Evolutionary conservation across 2,888 invertebrate species (phyloP).

Genomic region (Cheilosia grossa): DNA sequence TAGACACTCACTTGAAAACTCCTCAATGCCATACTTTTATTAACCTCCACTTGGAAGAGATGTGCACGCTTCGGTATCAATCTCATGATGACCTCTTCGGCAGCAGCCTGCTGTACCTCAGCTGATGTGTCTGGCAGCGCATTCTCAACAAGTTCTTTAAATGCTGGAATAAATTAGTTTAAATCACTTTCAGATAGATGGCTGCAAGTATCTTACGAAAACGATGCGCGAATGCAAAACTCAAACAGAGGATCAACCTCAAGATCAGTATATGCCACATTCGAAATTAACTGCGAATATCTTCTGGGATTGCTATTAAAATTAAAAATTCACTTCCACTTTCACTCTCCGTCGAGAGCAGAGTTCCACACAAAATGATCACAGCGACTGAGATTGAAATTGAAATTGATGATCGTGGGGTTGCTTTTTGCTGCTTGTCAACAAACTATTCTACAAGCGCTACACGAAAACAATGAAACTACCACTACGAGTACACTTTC

Average conservation of each 20-base stretch:
- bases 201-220: constrained; percentile 35
- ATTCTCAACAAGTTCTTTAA: constrained; percentile 48
- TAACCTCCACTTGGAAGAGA: constrained; percentile 54
- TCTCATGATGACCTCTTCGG: constrained; percentile 58
- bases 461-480: neutral
- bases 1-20: constrained; percentile 58
- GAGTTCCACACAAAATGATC: neutral
- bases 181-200: neutral
- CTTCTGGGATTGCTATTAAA: neutral
- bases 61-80: constrained; percentile 59
- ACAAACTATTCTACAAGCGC: neutral
- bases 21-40: constrained; percentile 50
- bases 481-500: neutral
- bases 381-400: constrained; percentile 47
- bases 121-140: constrained; percentile 55
- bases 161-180: constrained; percentile 23
- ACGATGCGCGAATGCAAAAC: constrained; percentile 8
- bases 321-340: constrained; percentile 37
- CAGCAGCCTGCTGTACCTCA: constrained; percentile 57
- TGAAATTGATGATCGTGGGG: constrained; percentile 1
- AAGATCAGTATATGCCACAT: constrained; percentile 36
- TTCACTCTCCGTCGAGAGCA: neutral
- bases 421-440: constrained; percentile 14
- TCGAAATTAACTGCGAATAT: neutral
- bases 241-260: constrained; percentile 24